Conservation (phyloP, 2,797 vertebrate genomes). For the Saxicola maurus region DNA sequence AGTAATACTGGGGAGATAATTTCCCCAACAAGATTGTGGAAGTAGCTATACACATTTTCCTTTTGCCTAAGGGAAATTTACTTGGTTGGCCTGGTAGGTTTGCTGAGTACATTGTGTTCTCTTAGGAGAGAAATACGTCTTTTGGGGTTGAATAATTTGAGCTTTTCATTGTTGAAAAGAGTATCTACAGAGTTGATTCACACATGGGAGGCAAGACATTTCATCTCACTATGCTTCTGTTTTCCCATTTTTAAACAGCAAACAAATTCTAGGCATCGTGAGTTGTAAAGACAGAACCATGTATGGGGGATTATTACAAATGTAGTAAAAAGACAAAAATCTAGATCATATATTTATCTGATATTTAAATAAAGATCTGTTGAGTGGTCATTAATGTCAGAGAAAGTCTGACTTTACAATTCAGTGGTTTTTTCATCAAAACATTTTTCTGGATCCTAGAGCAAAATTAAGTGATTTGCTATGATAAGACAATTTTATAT, state of each 20-base stretch:
- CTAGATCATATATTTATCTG: neutral
- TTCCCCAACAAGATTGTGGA: neutral
- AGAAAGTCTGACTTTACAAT: neutral
- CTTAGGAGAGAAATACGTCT: neutral
- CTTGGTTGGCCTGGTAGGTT: neutral
- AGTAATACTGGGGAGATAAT: neutral
- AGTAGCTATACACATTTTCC: neutral
- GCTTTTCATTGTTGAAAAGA: neutral
- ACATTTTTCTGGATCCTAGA: neutral
- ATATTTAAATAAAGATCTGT: neutral
- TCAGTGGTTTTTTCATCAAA: neutral
- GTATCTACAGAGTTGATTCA: neutral
- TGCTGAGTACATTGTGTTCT: neutral
- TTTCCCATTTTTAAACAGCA: neutral
- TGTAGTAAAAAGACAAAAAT: neutral
- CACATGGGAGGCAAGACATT: neutral
- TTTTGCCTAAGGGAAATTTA: neutral
- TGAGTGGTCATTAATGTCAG: neutral
- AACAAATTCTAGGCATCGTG: neutral
- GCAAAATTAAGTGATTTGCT: neutral
- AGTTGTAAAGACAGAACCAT: neutral
- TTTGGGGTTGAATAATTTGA: neutral
- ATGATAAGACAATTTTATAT: neutral
- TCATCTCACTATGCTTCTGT: neutral
- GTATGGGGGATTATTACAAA: neutral